These are phyloP conservation scores for Cheilosia scutellata DNA, from an alignment of 2,888 invertebrate species.

Conservation along the genomic window DNA sequence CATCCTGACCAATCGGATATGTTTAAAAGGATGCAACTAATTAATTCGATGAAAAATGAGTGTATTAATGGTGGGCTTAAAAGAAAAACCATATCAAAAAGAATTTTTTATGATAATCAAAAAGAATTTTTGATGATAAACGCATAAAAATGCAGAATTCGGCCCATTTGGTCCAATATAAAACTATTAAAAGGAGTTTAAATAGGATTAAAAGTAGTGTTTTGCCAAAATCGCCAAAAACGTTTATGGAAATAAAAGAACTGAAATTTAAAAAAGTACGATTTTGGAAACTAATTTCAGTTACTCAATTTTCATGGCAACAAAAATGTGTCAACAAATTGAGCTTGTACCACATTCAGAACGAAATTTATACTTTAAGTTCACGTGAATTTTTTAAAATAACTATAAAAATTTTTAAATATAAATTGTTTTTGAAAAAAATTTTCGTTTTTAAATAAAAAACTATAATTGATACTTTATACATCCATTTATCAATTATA, in stretches of 20 bases:
- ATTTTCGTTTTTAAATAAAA: background rate
- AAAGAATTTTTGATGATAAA: conserved; percentile 7
- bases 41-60: conserved; percentile 2
- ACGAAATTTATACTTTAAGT: background rate
- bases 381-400: background rate
- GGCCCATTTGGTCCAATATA: conserved; percentile 17
- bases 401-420: background rate
- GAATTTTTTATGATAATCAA: conserved; percentile 9
- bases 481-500: background rate
- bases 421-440: background rate
- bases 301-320: conserved; percentile 17
- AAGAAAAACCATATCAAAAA: conserved; percentile 1
- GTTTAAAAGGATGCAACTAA: background rate
- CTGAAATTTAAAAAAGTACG: conserved; percentile 22
- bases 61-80: background rate
- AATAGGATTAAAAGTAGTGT: background rate
- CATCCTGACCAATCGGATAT: conserved; percentile 28
- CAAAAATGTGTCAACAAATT: conserved; percentile 22
- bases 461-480: background rate
- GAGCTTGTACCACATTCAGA: background rate
- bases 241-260: conserved; percentile 7
- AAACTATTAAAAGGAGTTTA: too few species aligned
- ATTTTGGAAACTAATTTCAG: conserved; percentile 9
- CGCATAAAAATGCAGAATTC: conserved; percentile 5
- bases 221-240: conserved; percentile 19